Base-by-base conservation (phyloP, 2,797 vertebrate genomes). In the Anas bahamensis region DNA sequence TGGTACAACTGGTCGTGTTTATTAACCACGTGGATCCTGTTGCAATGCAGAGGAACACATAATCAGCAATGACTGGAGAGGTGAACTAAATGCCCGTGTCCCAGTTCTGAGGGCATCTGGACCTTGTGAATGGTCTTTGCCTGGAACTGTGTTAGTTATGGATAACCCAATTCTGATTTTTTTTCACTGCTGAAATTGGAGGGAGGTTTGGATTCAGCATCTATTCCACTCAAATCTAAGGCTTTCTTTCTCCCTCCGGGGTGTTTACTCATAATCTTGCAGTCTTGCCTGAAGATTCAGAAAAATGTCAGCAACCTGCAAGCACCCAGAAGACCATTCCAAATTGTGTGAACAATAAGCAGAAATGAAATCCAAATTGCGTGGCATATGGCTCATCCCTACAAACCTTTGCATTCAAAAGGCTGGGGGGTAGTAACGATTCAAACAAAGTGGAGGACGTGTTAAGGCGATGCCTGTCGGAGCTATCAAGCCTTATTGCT, bases 401-500 rank as follows among this genome's bases (percentile, higher is more conserved):
- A 14, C 50, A 82, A 92, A 74, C 83, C 81, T 44, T 33, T 11
- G 0, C 55, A 3, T 70, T 64, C 44, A 8, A 37, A 50, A 72
- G 23, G 76, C 80, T 91, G 56, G 53, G 57, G 82, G 69, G 31
- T 48, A 63, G 69, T 19, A 80, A n/a, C 50, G 78, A 13, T 11
- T 92, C 76, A 44, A 28, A 74, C 37, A 52, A 84, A 89, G 84
- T 23, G 70, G 59, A 53, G 79, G 65, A 31, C 35, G 3, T 23
- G 74, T 86, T 56, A 24, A 79, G 68, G 85, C 26, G 4, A 24
- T 50, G 84, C 75, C 70, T 89, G 82, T 39, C 82, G 72, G 74
- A 89, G 89, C 90, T 89, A 76, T 92, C 79, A 68, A 94, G 79
- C 69, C 60, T 92, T 79, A 33, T 3, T 65, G 79, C 89, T 78